Conservation (phyloP, 2,113 vertebrate species). For the Calypte anna region DNA sequence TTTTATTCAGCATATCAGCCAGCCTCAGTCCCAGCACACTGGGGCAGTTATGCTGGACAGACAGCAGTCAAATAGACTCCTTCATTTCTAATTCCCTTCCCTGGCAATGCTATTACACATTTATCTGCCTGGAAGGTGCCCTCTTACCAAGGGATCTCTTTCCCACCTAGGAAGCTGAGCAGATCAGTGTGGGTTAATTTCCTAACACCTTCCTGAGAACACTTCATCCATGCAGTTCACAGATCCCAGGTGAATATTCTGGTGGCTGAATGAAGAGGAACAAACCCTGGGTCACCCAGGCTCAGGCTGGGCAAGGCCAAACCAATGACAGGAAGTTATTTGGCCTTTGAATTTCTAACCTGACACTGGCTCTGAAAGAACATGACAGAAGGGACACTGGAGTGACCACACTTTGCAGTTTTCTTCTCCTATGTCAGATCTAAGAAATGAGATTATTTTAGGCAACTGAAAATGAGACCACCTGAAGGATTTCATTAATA, state of each 20-base stretch:
- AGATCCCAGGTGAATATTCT: neutral
- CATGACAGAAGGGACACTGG: neutral
- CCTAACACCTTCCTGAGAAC: neutral
- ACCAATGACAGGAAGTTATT: neutral
- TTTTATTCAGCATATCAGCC: neutral
- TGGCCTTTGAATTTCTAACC: neutral
- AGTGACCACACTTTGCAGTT: neutral
- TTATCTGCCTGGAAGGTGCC: neutral
- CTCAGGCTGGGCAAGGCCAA: neutral
- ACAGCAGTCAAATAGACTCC: neutral
- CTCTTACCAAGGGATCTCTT: neutral
- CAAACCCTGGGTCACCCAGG: fast-evolving
- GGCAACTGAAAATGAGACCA: neutral
- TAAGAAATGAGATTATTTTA: neutral
- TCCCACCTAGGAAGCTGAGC: neutral
- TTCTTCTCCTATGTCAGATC: neutral
- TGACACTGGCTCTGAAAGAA: neutral
- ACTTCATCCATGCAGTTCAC: neutral
- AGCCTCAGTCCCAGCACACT: neutral
- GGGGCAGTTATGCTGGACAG: neutral
- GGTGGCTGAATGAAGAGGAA: neutral
- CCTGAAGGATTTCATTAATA: neutral
- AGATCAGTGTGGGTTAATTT: neutral
- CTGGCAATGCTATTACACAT: neutral
- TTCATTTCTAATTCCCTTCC: neutral